Percentiles rank a stretch among this genome's conserved stretches.
Evolutionary conservation across 2,888 invertebrate genomes (phyloP).

Genomic region (Lasiommata megera): DNA sequence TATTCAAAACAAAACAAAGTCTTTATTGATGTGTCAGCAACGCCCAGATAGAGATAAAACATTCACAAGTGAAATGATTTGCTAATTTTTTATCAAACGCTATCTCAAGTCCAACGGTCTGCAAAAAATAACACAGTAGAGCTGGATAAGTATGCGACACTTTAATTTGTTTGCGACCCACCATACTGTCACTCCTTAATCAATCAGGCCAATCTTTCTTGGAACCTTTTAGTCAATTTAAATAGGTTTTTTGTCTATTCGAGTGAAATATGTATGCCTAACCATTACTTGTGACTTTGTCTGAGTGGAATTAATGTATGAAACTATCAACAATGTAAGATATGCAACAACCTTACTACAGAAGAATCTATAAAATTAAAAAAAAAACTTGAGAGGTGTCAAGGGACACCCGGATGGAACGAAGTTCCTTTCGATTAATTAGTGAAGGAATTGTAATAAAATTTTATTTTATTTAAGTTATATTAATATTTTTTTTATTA

Average conservation of each 20-base stretch:
- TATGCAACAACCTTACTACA: too few relatives aligned
- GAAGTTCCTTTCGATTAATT: too few relatives aligned
- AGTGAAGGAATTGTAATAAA: too few relatives aligned
- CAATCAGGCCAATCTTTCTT: conserved; percentile 16
- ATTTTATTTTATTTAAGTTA: too few relatives aligned
- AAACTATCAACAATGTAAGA: neutral
- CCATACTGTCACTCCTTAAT: conserved; percentile 10
- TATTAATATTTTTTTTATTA: too few relatives aligned
- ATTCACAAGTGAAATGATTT: too few relatives aligned
- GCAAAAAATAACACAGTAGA: conserved; percentile 10
- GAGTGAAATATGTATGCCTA: neutral
- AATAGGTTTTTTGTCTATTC: neutral
- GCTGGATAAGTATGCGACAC: neutral
- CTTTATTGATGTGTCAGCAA: neutral
- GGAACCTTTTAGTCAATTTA: conserved; percentile 11
- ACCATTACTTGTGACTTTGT: neutral
- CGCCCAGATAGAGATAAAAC: neutral
- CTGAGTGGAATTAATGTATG: neutral
- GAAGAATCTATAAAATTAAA: neutral
- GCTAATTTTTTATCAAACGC: conserved; percentile 19
- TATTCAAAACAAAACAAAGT: too few relatives aligned
- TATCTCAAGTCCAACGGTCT: neutral
- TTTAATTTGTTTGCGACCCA: conserved; percentile 15
- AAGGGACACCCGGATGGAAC: too few relatives aligned
- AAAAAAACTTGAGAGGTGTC: too few relatives aligned